Percentiles rank a stretch among this genome's conserved stretches.
Conservation (phyloP, 2,888 invertebrate species). For the Tillus elongatus region DNA sequence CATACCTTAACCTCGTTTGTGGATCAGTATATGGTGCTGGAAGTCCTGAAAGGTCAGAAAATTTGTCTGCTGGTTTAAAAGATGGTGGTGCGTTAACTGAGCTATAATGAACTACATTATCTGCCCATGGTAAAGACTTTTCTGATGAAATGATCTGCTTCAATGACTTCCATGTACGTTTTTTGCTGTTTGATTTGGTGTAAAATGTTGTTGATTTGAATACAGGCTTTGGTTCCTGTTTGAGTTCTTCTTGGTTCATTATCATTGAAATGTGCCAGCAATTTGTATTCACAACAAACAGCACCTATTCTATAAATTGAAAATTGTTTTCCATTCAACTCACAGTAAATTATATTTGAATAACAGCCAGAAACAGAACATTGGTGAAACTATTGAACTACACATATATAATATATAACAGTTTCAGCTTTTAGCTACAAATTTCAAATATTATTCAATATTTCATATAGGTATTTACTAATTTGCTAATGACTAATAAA, state of each 20-base stretch:
- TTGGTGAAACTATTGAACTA: too few species aligned
- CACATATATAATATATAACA: too few species aligned
- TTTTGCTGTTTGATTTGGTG: slow-evolving; percentile 55
- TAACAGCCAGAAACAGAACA: too few species aligned
- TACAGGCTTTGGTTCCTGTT: slow-evolving; percentile 32
- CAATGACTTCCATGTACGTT: slow-evolving; percentile 77
- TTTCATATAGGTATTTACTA: too few species aligned
- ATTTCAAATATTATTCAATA: too few species aligned
- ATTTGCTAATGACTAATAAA: too few species aligned
- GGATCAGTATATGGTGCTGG: slow-evolving; percentile 84
- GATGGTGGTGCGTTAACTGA: slow-evolving; percentile 87
- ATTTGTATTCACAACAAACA: too few species aligned
- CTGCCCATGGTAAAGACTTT: slow-evolving; percentile 66
- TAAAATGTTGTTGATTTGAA: slow-evolving; percentile 41
- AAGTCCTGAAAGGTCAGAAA: slow-evolving; percentile 86
- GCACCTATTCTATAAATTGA: too few species aligned
- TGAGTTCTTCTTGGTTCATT: slow-evolving; percentile 27
- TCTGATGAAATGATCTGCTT: slow-evolving; percentile 83
- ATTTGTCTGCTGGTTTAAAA: slow-evolving; percentile 84
- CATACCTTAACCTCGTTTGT: slow-evolving; percentile 77
- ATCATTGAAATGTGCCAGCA: too few species aligned
- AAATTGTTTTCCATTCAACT: too few species aligned
- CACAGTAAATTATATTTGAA: too few species aligned
- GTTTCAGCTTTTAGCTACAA: too few species aligned
- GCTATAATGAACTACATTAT: slow-evolving; percentile 70